Conservation (phyloP, 2,797 vertebrate genomes). For the Chelon labrosus region DNA sequence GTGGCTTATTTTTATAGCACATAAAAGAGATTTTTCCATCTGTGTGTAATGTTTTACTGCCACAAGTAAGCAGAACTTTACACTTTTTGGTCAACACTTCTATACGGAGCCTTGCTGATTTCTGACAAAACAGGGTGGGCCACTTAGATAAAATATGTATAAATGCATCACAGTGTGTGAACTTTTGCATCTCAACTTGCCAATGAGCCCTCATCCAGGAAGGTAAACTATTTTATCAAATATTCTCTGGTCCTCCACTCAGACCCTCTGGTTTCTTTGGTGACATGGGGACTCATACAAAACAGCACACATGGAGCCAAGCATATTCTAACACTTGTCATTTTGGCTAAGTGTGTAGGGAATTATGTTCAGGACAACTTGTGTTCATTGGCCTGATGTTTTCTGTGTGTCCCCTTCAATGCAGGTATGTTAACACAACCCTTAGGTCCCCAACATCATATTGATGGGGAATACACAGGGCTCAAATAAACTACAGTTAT, state of each 20-base stretch:
- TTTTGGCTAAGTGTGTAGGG: too few relatives aligned
- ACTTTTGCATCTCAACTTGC: too few relatives aligned
- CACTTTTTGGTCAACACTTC: neutral
- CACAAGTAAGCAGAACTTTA: neutral
- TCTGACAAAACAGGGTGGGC: neutral
- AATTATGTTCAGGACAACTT: too few relatives aligned
- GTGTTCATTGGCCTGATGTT: too few relatives aligned
- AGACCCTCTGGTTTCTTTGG: neutral
- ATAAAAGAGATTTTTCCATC: neutral
- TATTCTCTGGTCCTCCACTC: neutral
- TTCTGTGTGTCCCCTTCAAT: too few relatives aligned
- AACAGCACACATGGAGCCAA: neutral
- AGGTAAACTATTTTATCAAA: neutral
- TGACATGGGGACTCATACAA: too few relatives aligned
- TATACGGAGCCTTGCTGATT: neutral
- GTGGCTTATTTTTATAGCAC: neutral
- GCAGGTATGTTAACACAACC: too few relatives aligned
- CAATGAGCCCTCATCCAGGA: too few relatives aligned
- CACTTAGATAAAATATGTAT: neutral
- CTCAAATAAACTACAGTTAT: too few relatives aligned
- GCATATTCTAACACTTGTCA: neutral
- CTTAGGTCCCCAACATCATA: too few relatives aligned
- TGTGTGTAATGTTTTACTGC: neutral
- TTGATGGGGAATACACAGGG: too few relatives aligned
- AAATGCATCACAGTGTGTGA: too few relatives aligned